These are phyloP conservation scores for Sphaeridia pumilis DNA, from an alignment of 2,888 invertebrate species.

Conservation along the genomic window DNA sequence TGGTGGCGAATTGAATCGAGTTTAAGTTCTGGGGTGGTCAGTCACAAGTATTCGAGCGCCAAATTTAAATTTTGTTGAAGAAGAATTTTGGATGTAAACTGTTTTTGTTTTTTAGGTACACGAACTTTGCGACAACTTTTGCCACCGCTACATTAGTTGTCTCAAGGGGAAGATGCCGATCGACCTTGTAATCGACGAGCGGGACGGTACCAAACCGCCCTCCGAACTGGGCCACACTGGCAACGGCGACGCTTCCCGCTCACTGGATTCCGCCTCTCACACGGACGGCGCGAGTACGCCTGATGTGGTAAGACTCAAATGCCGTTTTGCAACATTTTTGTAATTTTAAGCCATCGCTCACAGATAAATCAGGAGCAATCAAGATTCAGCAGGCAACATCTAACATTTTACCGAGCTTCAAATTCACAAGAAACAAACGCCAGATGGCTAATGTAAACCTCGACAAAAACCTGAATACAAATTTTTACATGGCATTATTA, in stretches of 20 bases:
- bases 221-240: conserved; percentile 64
- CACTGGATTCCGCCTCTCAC: conserved; percentile 86
- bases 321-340: conserved; percentile 42
- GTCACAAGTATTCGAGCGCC: too few relatives aligned
- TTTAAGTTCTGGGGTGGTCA: too few relatives aligned
- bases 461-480: too few relatives aligned
- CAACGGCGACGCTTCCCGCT: conserved; percentile 58
- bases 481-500: too few relatives aligned
- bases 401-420: too few relatives aligned
- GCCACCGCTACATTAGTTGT: conserved; percentile 99
- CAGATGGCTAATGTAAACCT: too few relatives aligned
- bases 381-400: too few relatives aligned
- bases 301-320: conserved; percentile 68
- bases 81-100: background rate
- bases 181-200: conserved; percentile 99
- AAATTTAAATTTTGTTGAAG: too few relatives aligned
- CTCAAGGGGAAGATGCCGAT: conserved; percentile 99
- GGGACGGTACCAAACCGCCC: conserved; percentile 69
- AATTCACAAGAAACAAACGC: background rate
- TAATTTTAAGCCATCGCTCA: too few relatives aligned
- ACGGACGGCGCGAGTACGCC: conserved; percentile 91
- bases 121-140: conserved; percentile 99
- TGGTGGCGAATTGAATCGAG: too few relatives aligned
- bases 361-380: too few relatives aligned
- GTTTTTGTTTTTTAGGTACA: conserved; percentile 67